Percentiles rank a stretch among this genome's conserved stretches.
These are phyloP conservation scores for Platycheirus rosarum DNA, from an alignment of 2,888 invertebrate species.

Conservation along the genomic window DNA sequence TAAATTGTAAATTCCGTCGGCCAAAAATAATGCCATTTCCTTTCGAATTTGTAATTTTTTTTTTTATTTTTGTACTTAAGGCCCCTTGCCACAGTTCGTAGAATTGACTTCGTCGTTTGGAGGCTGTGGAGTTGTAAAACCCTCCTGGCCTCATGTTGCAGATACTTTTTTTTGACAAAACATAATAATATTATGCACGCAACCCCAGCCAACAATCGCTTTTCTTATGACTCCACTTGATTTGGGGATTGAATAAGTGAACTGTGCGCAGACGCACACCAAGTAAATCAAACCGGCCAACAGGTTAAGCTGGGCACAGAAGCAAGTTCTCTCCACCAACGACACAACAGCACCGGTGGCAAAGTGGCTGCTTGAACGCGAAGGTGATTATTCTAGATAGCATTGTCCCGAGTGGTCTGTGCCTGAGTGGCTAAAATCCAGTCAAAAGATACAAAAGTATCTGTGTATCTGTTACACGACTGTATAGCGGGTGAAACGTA, in stretches of 20 bases:
- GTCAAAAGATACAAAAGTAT: constrained; percentile 23
- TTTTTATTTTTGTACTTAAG: neutral
- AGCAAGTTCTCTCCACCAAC: constrained; percentile 14
- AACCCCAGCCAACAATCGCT: constrained; percentile 69
- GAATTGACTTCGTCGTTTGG: constrained; percentile 1
- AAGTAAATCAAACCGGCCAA: constrained; percentile 46
- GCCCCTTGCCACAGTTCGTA: neutral
- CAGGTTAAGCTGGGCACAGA: constrained; percentile 37
- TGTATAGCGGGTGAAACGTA: constrained; percentile 70
- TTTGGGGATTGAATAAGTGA: constrained; percentile 35
- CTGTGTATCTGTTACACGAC: constrained; percentile 17
- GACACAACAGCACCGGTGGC: constrained; percentile 15
- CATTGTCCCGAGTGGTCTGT: constrained; percentile 36
- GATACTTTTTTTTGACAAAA: constrained; percentile 44
- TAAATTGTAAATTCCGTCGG: constrained; percentile 71
- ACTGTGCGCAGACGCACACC: constrained; percentile 16
- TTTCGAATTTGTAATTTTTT: constrained; percentile 60
- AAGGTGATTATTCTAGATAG: constrained; percentile 59
- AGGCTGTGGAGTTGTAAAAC: constrained; percentile 26
- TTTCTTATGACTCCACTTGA: constrained; percentile 48
- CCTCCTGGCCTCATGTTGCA: constrained; percentile 53
- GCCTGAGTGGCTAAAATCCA: neutral
- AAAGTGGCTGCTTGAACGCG: constrained; percentile 40
- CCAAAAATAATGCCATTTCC: constrained; percentile 74
- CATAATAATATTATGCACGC: constrained; percentile 74